Evolutionary conservation across 2,888 invertebrate genomes (phyloP), one percentile per base, ranked within the genome.

Genomic region (Anaspis maculata): DNA sequence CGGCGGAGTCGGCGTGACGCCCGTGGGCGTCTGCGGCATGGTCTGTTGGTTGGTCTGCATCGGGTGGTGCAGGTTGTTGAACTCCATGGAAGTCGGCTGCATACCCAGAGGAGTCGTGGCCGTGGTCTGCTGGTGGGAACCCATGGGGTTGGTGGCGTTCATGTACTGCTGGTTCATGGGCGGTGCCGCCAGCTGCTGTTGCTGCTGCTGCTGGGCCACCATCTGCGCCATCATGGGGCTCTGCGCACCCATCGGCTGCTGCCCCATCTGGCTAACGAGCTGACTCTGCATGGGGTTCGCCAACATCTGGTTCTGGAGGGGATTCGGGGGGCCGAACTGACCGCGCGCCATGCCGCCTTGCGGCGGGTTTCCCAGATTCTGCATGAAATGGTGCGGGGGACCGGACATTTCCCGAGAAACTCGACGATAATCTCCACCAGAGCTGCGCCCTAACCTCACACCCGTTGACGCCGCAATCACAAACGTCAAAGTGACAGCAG

Each of bases 351-450:
- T 77, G 2, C 72, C 67, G 10, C 71, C 72, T 34, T 71, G 68
- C 49, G 76, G 78, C 22, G 68, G 59, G 39, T 72, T 77, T 48
- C 76, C 76, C 51, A 81, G 76, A 41, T 78, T 79, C 13, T 77
- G 73, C 44, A 80, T 76, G 52, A 80, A 83, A 54, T 79, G 79
- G 58, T 83, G 82, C 21, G 79, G 79, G 52, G 79, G 79, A 3
- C 79, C 82, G 29, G 82, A 75, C 83, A 83, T 83, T 38, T 42
- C n/a, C n/a, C n/a, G n/a, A n/a, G n/a, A n/a, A n/a, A n/a, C n/a
- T n/a, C n/a, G n/a, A n/a, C n/a, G n/a, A n/a, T n/a, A n/a, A n/a
- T n/a, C n/a, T n/a, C n/a, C n/a, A n/a, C n/a, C n/a, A n/a, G n/a
- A n/a, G n/a, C n/a, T n/a, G n/a, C n/a, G n/a, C n/a, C n/a, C n/a